Conservation (phyloP, 2,797 vertebrate genomes). For the Discoglossus pictus region DNA sequence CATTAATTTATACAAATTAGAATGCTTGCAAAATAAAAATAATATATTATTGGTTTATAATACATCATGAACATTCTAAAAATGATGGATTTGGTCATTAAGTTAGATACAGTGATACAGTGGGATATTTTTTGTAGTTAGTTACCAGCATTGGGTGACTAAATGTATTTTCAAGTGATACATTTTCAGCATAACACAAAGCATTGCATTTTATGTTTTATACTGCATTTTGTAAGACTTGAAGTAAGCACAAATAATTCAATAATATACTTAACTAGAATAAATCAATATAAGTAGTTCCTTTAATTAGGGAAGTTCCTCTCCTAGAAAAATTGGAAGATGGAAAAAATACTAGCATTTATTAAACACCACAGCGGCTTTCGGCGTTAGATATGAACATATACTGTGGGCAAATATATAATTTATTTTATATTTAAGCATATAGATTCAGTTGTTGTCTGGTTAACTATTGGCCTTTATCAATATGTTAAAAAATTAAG, state of each 20-base stretch:
- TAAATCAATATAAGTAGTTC: too few species aligned
- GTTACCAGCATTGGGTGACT: neutral
- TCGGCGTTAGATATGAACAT: too few species aligned
- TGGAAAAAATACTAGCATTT: too few species aligned
- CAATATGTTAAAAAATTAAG: too few species aligned
- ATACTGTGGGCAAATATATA: too few species aligned
- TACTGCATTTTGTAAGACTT: neutral
- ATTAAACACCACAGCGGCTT: too few species aligned
- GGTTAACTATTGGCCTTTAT: too few species aligned
- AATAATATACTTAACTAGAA: neutral
- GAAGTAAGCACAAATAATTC: neutral
- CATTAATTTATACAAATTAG: constrained; percentile 11
- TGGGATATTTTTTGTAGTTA: neutral
- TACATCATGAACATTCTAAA: neutral
- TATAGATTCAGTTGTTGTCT: too few species aligned
- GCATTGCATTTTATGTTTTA: neutral
- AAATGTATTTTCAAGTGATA: constrained; percentile 15
- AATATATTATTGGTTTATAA: constrained; percentile 14
- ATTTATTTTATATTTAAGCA: too few species aligned
- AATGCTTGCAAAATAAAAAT: constrained; percentile 15
- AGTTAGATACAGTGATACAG: neutral
- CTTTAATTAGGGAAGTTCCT: too few species aligned
- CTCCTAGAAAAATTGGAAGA: too few species aligned
- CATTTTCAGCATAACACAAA: constrained; percentile 9
- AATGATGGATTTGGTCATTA: constrained; percentile 6